Evolutionary conservation across 2,797 vertebrate species (phyloP).

Genomic region (Momotus momota): DNA sequence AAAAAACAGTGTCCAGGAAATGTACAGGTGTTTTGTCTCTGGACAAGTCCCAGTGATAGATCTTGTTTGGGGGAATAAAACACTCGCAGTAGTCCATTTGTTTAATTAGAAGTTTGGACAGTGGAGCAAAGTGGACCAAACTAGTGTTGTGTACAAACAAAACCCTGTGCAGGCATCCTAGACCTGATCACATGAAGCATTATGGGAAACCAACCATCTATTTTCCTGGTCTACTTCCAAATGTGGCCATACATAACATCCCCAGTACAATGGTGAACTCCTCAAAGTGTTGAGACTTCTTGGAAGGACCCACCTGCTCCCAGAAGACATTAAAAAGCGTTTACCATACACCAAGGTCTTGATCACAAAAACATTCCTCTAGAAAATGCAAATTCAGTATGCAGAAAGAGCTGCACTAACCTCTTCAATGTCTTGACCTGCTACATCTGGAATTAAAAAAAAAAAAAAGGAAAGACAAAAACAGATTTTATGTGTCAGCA

Average conservation of each 20-base stretch:
- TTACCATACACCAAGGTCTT: not conserved
- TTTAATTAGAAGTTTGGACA: not conserved
- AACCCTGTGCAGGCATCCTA: not conserved
- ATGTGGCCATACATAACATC: not conserved
- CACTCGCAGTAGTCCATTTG: accelerated
- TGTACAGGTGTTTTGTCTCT: not conserved
- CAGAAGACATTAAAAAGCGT: conserved; percentile 4
- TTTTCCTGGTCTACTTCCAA: not conserved
- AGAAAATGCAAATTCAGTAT: conserved; percentile 42
- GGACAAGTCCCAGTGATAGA: not conserved
- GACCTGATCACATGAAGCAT: not conserved
- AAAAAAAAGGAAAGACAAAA: not conserved
- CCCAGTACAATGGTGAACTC: not conserved
- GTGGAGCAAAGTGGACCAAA: not conserved
- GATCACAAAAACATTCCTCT: conserved; percentile 9
- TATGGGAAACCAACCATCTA: not conserved
- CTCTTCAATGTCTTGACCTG: conserved; percentile 68
- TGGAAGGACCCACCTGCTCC: not conserved
- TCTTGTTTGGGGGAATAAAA: not conserved
- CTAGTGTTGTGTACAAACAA: not conserved
- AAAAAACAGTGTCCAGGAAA: not conserved
- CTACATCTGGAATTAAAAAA: conserved; percentile 62
- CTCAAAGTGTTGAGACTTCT: not conserved
- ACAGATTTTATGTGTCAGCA: not conserved
- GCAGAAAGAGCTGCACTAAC: conserved; percentile 74